Evolutionary conservation across 2,113 vertebrate genomes (phyloP).

Genomic region (Stomatorhinus ivindoensis): DNA sequence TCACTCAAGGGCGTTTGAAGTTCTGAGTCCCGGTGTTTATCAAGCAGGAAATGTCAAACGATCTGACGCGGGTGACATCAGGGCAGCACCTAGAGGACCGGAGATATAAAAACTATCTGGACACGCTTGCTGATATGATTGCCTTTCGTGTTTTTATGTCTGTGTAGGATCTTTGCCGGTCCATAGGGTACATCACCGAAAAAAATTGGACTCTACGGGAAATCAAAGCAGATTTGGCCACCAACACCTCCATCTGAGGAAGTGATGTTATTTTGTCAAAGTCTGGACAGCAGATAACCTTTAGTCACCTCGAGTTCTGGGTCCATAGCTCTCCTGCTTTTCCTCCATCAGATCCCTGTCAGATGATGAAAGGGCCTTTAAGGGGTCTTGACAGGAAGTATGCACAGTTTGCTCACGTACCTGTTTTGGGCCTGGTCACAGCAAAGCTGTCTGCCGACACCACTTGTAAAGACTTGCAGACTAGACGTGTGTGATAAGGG

Average conservation of each 20-base stretch:
- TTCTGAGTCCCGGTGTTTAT: constrained; percentile 9
- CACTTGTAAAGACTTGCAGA: constrained; percentile 14
- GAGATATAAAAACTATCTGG: neutral
- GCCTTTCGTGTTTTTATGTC: neutral
- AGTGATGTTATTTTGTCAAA: constrained; percentile 13
- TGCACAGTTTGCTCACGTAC: constrained; percentile 9
- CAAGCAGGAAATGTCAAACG: constrained; percentile 25
- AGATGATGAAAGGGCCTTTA: constrained; percentile 40
- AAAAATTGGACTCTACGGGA: neutral
- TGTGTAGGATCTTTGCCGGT: neutral
- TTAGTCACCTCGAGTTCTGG: constrained; percentile 8
- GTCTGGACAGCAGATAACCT: constrained; percentile 16
- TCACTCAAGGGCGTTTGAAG: constrained; percentile 21
- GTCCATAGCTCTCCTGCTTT: constrained; percentile 4
- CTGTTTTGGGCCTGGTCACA: constrained; percentile 12
- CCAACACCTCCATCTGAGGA: constrained; percentile 5
- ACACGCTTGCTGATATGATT: neutral
- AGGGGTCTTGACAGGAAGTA: constrained; percentile 32
- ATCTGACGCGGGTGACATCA: constrained; percentile 6
- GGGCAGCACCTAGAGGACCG: neutral
- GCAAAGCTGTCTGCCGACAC: constrained; percentile 10
- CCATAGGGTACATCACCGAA: neutral
- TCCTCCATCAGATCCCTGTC: constrained; percentile 38
- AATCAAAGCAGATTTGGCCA: constrained; percentile 18
- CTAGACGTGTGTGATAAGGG: constrained; percentile 12